Conservation (phyloP, 2,797 vertebrate genomes). For the Pithecia hirsuta region DNA sequence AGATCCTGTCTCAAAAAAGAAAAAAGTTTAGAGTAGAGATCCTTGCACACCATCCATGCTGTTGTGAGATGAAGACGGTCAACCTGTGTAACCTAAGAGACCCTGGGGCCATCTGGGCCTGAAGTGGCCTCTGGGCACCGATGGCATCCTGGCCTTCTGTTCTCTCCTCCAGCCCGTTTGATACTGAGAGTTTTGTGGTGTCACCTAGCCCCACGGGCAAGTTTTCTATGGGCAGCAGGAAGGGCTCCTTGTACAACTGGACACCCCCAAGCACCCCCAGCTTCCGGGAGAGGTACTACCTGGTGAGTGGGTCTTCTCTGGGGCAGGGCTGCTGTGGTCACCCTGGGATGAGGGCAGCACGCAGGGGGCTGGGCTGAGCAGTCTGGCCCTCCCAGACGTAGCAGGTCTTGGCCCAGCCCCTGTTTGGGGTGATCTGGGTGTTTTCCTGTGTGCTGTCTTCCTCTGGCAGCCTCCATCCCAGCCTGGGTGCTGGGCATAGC, state of each 20-base stretch:
- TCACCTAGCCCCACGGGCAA: slow-evolving; percentile 88
- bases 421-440: neutral
- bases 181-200: slow-evolving; percentile 88
- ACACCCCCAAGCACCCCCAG: slow-evolving; percentile 94
- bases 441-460: neutral
- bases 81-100: neutral
- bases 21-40: neutral
- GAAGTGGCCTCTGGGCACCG: neutral
- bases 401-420: neutral
- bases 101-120: no score
- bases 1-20: no score
- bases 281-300: slow-evolving; percentile 95
- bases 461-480: neutral
- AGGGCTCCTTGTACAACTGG: slow-evolving; percentile 93
- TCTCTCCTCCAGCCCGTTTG: slow-evolving; percentile 83
- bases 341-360: accelerated
- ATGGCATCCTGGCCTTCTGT: neutral
- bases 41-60: accelerated
- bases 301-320: slow-evolving; percentile 85
- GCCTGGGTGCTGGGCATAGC: neutral
- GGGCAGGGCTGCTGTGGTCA: accelerated
- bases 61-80: neutral
- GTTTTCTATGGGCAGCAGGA: slow-evolving; percentile 91
- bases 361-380: neutral
- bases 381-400: neutral